Base-by-base conservation (phyloP, 2,113 vertebrate species). In the Anseranas semipalmata region DNA sequence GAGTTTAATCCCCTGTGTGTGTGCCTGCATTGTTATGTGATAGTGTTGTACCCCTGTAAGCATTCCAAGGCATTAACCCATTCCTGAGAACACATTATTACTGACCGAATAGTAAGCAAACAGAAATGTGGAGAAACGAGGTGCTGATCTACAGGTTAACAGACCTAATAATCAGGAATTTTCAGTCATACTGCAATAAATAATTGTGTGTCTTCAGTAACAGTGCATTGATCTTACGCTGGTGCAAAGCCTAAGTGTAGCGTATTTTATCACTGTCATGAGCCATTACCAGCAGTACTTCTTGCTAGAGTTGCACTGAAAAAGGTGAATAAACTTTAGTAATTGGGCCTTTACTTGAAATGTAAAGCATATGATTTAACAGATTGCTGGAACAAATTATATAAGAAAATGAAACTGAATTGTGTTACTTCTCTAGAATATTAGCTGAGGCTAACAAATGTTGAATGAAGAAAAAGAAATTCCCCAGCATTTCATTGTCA, bases 321-420 rank as follows among this genome's bases (percentile, higher is more conserved):
- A 96, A 93, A 96, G 85, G 74, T 92, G 75, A 96, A 96, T 92
- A 86, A 94, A 96, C 85, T 96, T 91, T 92, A 77, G 87, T 96
- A 97, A 94, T 84, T 83, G 82, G 90, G 70, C 76, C 28, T 96
- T 97, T 91, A 71, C 32, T 93, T 19, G 24, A 97, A 97, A 95
- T 78, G 91, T 94, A 97, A 96, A 94, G 95, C 77, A 75, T 62
- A 88, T 58, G 84, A 96, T 96, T 96, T 91, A 97, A 96, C 93
- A 97, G 96, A 96, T 95, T 93, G 95, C 72, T 94, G 84, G 83
- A 97, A 95, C 67, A 97, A 89, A 97, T 95, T 84, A 93, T 72
- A 62, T 67, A 72, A 79, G 85, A 77, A 97, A 96, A 96, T 60
- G 90, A 96, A 95, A 60, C 85, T 79, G 82, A 90, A 75, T 90